phyloP scores from a whole-genome alignment of 1,140 invertebrate species.

The Drosophila mayri region DNA sequence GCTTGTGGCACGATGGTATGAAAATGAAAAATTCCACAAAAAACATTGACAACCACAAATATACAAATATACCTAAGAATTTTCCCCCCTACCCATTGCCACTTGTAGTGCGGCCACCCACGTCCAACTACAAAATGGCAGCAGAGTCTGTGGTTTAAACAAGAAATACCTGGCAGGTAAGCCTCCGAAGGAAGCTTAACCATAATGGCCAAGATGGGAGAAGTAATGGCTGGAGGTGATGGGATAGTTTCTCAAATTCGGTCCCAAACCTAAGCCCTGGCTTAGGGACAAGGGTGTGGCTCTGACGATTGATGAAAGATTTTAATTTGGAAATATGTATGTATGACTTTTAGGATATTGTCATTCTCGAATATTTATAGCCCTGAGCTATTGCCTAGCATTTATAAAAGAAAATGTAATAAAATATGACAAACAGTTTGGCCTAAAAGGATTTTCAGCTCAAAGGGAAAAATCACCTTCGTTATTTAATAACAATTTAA shows the following conservation, averaged over 20 bases:
- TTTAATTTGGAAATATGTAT: constrained; percentile 23
- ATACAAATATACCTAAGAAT: constrained; percentile 33
- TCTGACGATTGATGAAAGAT: constrained; percentile 10
- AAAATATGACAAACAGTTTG: not conserved
- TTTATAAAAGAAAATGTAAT: constrained; percentile 3
- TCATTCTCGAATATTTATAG: constrained; percentile 8
- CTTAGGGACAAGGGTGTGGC: constrained; percentile 17
- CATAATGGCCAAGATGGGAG: constrained; percentile 2
- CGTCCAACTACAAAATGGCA: constrained; percentile 29
- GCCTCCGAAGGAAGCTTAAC: constrained; percentile 29
- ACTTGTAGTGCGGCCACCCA: constrained; percentile 1
- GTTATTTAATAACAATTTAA: constrained; percentile 2
- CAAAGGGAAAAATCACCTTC: constrained; percentile 1
- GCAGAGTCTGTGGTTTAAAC: constrained; percentile 36
- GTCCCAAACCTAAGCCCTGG: constrained; percentile 4
- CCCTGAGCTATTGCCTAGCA: not conserved
- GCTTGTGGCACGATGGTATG: constrained; percentile 12
- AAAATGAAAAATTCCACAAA: constrained; percentile 54
- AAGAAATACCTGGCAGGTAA: constrained; percentile 25
- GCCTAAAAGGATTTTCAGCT: constrained; percentile 6
- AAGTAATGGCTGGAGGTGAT: not conserved
- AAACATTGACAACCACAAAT: constrained; percentile 54
- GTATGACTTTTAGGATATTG: constrained; percentile 10
- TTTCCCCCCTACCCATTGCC: constrained; percentile 10
- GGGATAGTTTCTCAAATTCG: constrained; percentile 17